Conservation (phyloP, 2,797 vertebrate genomes). For the Sebastes minor region DNA sequence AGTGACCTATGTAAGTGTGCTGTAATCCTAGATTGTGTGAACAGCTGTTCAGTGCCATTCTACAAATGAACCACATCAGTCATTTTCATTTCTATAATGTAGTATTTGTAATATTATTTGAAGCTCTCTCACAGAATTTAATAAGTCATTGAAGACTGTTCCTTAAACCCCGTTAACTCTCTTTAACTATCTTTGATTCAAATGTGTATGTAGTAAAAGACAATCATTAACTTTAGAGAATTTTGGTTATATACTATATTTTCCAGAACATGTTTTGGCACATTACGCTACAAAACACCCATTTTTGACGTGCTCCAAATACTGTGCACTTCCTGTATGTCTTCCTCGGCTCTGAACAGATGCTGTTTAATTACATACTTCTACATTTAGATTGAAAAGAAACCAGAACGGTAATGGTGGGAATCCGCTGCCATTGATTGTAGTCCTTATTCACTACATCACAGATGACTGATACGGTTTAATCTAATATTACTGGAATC, state of each 20-base stretch:
- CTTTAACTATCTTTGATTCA: background rate
- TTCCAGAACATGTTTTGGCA: background rate
- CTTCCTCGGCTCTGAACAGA: background rate
- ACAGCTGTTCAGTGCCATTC: conserved; percentile 62
- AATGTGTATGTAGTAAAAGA: conserved; percentile 14
- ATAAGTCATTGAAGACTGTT: background rate
- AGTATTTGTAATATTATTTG: conserved; percentile 42
- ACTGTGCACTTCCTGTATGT: background rate
- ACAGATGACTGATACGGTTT: background rate
- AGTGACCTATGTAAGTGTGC: conserved; percentile 53
- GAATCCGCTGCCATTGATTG: background rate
- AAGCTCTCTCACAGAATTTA: conserved; percentile 11
- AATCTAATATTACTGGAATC: conserved; percentile 6
- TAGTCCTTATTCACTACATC: background rate
- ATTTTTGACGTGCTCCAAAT: background rate
- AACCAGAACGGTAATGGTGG: background rate
- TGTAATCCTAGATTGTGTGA: conserved; percentile 63
- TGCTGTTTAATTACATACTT: background rate
- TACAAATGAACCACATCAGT: conserved; percentile 47
- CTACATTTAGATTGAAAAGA: background rate
- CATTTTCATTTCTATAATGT: conserved; percentile 31
- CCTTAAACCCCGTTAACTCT: background rate
- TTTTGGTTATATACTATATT: background rate
- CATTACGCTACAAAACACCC: conserved; percentile 11
- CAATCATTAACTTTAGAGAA: conserved; percentile 20